A percentile compares a stretch with the other conserved stretches of the same genome.
Evolutionary conservation across 2,797 vertebrate genomes (phyloP).

Genomic region (Hoplostethus atlanticus): DNA sequence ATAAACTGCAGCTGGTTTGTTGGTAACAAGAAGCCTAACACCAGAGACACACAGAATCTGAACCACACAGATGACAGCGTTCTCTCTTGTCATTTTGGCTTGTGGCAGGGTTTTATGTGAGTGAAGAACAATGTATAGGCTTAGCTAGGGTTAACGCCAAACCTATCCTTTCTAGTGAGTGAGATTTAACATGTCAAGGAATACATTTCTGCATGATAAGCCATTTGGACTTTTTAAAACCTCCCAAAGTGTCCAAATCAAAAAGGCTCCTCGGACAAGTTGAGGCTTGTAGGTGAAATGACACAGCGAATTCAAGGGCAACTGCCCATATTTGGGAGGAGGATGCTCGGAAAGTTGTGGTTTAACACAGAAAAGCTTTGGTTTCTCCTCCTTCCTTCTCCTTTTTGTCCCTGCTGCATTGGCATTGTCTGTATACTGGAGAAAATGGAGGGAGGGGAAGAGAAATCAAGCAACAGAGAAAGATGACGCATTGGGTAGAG

Average conservation of each 20-base stretch:
- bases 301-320: background rate
- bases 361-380: slow-evolving; percentile 16
- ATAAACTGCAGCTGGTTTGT: slow-evolving; percentile 5
- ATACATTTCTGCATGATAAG: background rate
- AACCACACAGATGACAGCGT: background rate
- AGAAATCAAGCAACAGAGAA: background rate
- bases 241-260: background rate
- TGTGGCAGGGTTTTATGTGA: no score
- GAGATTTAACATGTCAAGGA: background rate
- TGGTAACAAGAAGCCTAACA: background rate
- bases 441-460: background rate
- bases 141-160: no score
- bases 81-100: background rate
- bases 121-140: background rate
- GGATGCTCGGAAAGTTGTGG: slow-evolving; percentile 31
- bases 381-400: slow-evolving; percentile 58
- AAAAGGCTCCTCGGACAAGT: background rate
- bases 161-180: background rate
- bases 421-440: background rate
- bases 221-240: background rate
- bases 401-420: slow-evolving; percentile 26
- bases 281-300: slow-evolving; percentile 5
- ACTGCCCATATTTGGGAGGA: slow-evolving; percentile 50
- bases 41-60: background rate
- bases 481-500: slow-evolving; percentile 11